These are phyloP conservation scores for Balearica regulorum DNA, from an alignment of 2,797 vertebrate species.

Conservation along the genomic window DNA sequence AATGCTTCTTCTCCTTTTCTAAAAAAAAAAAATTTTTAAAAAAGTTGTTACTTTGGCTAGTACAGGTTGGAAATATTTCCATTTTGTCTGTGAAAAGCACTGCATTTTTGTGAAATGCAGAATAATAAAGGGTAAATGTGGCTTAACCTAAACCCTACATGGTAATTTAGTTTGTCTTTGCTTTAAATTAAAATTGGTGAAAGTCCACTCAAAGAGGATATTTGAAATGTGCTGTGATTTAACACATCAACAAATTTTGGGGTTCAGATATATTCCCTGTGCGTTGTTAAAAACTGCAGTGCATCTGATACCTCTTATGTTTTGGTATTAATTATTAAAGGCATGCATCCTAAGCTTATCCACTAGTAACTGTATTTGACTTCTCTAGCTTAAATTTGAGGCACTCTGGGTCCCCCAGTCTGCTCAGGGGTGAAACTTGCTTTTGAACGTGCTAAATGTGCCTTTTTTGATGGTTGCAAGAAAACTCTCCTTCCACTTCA, in stretches of 20 bases:
- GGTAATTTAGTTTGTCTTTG: not conserved
- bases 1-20: not conserved
- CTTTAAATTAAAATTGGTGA: not conserved
- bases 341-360: rapidly evolving
- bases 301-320: not conserved
- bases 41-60: not conserved
- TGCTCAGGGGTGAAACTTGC: not conserved
- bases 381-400: not conserved
- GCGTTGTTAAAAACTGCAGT: not conserved
- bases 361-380: not conserved
- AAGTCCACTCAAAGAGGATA: not conserved
- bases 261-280: not conserved
- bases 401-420: too few species aligned
- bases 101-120: not conserved
- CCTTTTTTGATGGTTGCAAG: not conserved
- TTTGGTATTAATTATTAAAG: not conserved
- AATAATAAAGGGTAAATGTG: not conserved
- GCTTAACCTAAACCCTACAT: not conserved
- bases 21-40: not conserved
- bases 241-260: not conserved
- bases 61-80: not conserved
- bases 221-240: not conserved
- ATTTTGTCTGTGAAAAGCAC: not conserved
- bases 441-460: not conserved
- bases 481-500: not conserved